Evolutionary conservation across 2,113 vertebrate species (phyloP), one percentile per base, ranked within the genome.

Genomic region (Elephas maximus): DNA sequence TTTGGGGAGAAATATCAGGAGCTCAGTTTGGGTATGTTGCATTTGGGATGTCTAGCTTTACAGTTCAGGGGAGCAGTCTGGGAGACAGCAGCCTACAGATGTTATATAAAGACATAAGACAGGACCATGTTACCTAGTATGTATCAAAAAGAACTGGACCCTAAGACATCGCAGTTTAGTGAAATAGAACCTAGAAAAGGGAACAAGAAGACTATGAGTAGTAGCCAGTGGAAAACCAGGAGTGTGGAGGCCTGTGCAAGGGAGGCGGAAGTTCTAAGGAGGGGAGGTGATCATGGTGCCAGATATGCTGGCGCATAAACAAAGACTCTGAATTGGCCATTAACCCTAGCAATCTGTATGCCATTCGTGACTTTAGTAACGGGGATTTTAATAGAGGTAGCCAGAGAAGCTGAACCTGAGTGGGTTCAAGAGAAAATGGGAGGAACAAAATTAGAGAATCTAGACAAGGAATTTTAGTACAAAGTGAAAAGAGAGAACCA

Each of bases 291-390:
- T 45, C 20, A 1, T 8, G 2, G 57, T 28, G 57, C 14, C 60
- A 51, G 0, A 2, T 23, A 21, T 4, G 21, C 37, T 24, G 23
- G 2, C 9, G 21, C 2, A 3, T 33, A 21, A n/a, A 4, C 33
- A n/a, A 62, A 26, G 9, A 41, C 88, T 88, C 45, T 6, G 28
- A 48, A 17, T 11, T 83, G n/a, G 37, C 33, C 33, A 2, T 44
- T 48, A 51, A 11, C 21, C 6, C 21, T 8, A n/a, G 48, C 37
- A 11, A 0, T 8, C 10, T 69, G 23, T 24, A 8, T 9, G 2
- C 26, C 11, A 0, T 4, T 71, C 33, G 15, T 28, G 28, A 53
- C 51, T 80, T 60, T 37, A n/a, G 18, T 65, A 1, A 37, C 15
- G 24, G 62, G 6, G 4, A 28, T 76, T 77, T 97, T 33, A 37